Conservation (phyloP, 2,797 vertebrate species). For the Alca torda region DNA sequence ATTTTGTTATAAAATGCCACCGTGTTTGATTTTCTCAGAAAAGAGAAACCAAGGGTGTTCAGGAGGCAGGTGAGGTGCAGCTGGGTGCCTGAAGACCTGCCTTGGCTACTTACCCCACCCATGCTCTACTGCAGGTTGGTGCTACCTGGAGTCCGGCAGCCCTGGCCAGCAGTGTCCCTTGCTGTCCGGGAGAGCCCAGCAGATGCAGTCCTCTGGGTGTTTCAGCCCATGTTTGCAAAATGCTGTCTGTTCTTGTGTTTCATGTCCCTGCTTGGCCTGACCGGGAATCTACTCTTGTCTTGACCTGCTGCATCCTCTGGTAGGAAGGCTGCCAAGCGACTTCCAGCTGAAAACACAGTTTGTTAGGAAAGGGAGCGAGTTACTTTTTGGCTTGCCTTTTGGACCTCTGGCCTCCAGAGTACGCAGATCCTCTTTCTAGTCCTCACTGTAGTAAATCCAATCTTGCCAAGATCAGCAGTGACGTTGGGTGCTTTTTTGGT, state of each 20-base stretch:
- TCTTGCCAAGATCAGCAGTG: not conserved
- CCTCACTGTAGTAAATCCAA: not conserved
- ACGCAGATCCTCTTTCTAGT: slow-evolving; percentile 18
- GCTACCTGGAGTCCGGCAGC: not conserved
- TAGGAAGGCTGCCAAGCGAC: not conserved
- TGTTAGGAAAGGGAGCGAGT: not conserved
- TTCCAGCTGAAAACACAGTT: slow-evolving; percentile 38
- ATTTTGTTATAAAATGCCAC: not conserved
- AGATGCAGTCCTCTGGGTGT: not conserved
- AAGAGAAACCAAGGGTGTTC: not conserved
- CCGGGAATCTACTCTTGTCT: not conserved
- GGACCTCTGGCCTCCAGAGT: not conserved
- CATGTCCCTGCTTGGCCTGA: not conserved
- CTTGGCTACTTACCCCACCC: not conserved
- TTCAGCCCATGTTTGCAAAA: not conserved
- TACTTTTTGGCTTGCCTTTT: slow-evolving; percentile 43
- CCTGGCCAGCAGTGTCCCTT: not conserved
- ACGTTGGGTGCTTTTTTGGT: not conserved
- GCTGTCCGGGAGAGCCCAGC: not conserved
- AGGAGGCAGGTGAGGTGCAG: not conserved
- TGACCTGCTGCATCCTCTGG: slow-evolving; percentile 34
- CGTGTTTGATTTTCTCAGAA: not conserved
- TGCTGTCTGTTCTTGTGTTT: not conserved
- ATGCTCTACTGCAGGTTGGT: accelerated
- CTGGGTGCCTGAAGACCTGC: not conserved